Evolutionary conservation across 2,888 invertebrate genomes (phyloP).

Genomic region (Archips crataeganus): DNA sequence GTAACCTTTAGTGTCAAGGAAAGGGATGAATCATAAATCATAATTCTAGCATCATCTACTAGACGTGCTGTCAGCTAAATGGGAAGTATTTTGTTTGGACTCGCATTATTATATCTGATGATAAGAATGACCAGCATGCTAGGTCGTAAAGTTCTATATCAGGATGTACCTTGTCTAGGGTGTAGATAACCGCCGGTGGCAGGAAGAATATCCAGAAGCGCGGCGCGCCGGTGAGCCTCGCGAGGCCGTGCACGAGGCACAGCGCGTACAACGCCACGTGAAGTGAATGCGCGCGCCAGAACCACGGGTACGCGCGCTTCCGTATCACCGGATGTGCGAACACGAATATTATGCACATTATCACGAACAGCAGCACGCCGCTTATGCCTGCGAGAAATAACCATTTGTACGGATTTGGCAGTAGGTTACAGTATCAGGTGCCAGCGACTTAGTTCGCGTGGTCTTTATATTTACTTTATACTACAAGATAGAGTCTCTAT

Average conservation of each 20-base stretch:
- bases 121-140: not conserved
- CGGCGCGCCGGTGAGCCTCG: slow-evolving; percentile 95
- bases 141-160: not conserved
- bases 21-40: too few species aligned
- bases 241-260: slow-evolving; percentile 95
- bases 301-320: slow-evolving; percentile 97
- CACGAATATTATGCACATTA: slow-evolving; percentile 98
- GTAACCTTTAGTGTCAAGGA: too few species aligned
- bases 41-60: too few species aligned
- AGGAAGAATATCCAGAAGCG: slow-evolving; percentile 98
- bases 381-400: slow-evolving; percentile 88
- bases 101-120: too few species aligned
- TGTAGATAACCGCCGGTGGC: slow-evolving; percentile 95
- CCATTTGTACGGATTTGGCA: too few species aligned
- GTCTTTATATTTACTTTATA: too few species aligned
- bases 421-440: too few species aligned
- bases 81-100: too few species aligned
- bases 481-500: too few species aligned
- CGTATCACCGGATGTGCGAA: slow-evolving; percentile 97
- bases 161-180: slow-evolving; percentile 92
- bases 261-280: slow-evolving; percentile 95
- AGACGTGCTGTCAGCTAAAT: too few species aligned
- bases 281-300: slow-evolving; percentile 97
- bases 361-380: slow-evolving; percentile 94
- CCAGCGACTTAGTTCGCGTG: too few species aligned